A percentile compares a stretch with the other conserved stretches of the same genome.
Evolutionary conservation across 2,888 invertebrate genomes (phyloP).

Genomic region (Neoascia interrupta): DNA sequence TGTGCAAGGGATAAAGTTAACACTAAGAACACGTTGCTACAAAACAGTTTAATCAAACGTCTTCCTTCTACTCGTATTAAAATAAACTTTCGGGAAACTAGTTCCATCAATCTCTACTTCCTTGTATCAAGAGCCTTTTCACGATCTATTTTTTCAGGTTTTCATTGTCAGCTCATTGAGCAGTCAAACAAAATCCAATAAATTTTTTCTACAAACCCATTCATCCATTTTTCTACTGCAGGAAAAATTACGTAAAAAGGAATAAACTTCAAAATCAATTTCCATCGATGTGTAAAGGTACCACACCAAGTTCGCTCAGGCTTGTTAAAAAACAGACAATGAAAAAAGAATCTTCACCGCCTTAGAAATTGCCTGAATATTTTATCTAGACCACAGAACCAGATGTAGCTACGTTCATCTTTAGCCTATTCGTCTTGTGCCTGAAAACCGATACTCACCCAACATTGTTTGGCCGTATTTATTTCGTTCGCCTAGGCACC

Average conservation of each 20-base stretch:
- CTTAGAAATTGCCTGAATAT: slow-evolving; percentile 30
- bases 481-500: neutral
- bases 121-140: no score
- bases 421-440: neutral
- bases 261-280: neutral
- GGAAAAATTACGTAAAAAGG: neutral
- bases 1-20: no score
- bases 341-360: neutral
- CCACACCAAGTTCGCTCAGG: no score
- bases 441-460: neutral
- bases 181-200: no score
- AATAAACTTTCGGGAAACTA: no score
- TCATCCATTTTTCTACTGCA: neutral
- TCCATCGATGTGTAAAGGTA: neutral
- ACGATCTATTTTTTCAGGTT: no score
- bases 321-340: no score
- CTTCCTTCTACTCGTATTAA: no score
- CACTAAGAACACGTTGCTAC: no score
- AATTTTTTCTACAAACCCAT: neutral
- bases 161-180: no score
- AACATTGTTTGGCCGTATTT: slow-evolving; percentile 1
- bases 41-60: no score
- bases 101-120: no score
- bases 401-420: slow-evolving; percentile 2
- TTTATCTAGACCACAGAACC: slow-evolving; percentile 7